Base-by-base conservation (phyloP, 2,797 vertebrate species). In the Tolypeutes matacus region DNA sequence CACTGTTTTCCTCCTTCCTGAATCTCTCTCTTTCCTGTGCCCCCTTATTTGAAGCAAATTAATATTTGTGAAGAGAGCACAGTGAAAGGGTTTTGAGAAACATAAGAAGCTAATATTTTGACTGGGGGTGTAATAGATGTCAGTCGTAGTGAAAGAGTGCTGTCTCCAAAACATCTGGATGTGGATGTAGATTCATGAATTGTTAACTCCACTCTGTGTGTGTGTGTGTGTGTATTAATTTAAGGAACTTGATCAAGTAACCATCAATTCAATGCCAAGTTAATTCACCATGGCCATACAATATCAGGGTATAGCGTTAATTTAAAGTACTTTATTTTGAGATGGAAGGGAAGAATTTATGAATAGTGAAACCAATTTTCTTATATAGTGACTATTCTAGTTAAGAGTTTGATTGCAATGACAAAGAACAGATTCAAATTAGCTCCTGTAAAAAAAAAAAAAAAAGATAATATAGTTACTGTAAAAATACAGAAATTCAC, bases 281-380 rank as follows among this genome's bases (percentile, higher is more conserved):
- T 82, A 65, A 75, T 94, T 93, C 31, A 67, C 46, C 46, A 31
- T 90, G 46, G 46, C 58, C 77, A 25, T 76, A 85, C 46, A 83
- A 8, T 76, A 86, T 78, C 65, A 80, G 15, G 67, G 36, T 42
- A 25, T 65, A 69, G 5, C 20, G 86, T 76, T 93, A 76, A 88
- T 75, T 93, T 39, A 88, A 95, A 36, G 86, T 56, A 31, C n/a
- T 93, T 91, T 93, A 46, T 72, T 94, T 95, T 89, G 39, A 23
- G 70, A 89, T 4, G 13, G 29, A 69, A 82, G 81, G 20, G 70
- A 82, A 83, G 27, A 46, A 89, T 73, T 65, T 88, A 78, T 73
- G 23, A 92, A 76, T 29, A 91, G 46, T 31, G 64, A 81, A 76
- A 62, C 53, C 53, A 73, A 14, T 8, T 82, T 53, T 86, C 72